These are phyloP conservation scores for Netta rufina DNA, from an alignment of 2,797 vertebrate genomes.

Conservation along the genomic window DNA sequence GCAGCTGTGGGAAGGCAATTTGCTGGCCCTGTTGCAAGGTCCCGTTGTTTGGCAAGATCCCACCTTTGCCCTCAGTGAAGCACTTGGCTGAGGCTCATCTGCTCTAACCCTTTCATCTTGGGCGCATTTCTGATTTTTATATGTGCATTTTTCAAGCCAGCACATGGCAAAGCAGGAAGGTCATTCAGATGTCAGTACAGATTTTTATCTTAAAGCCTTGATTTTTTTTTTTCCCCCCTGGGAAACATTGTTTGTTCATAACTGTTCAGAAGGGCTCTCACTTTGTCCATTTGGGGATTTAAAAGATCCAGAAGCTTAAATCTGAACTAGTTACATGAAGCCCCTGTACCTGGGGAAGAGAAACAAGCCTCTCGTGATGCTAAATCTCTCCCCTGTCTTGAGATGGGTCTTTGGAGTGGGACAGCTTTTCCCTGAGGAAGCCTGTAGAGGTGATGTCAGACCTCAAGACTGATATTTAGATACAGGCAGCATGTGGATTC, in stretches of 20 bases:
- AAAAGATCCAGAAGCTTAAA: neutral
- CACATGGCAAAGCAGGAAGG: neutral
- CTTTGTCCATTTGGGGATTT: neutral
- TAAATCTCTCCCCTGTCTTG: neutral
- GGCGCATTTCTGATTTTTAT: neutral
- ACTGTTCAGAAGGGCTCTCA: neutral
- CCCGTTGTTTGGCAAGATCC: neutral
- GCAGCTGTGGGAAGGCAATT: neutral
- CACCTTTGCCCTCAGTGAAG: neutral
- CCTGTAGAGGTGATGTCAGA: neutral
- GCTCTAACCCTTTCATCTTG: neutral
- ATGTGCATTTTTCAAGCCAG: neutral
- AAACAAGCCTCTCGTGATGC: neutral
- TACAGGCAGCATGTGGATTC: accelerated
- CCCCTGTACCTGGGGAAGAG: neutral
- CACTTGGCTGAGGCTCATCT: neutral
- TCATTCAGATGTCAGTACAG: neutral
- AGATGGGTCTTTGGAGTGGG: neutral
- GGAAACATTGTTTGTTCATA: neutral
- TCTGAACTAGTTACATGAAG: neutral
- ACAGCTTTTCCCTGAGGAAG: neutral
- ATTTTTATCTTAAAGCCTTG: neutral
- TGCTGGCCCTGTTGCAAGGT: neutral
- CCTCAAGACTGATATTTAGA: neutral
- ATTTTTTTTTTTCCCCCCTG: neutral